Evolutionary conservation across 2,113 vertebrate species (phyloP).

Genomic region (Clarias macrocephalus): DNA sequence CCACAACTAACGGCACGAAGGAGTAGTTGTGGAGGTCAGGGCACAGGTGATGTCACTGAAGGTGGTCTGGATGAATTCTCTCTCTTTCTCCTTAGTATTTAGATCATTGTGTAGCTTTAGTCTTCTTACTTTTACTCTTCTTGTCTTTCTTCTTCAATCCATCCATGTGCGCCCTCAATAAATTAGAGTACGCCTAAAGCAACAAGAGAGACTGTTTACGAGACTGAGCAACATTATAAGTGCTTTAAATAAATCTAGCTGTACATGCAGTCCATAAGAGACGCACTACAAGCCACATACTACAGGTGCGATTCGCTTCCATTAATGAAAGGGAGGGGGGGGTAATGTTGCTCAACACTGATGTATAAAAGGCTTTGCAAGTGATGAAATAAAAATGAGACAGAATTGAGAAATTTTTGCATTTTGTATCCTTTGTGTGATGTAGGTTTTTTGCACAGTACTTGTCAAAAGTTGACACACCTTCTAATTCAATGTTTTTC

Average conservation of each 20-base stretch:
- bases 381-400: background rate
- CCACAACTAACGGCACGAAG: background rate
- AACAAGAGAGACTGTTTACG: background rate
- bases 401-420: background rate
- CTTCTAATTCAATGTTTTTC: no score
- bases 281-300: background rate
- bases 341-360: background rate
- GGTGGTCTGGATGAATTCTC: conserved; percentile 18
- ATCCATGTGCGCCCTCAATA: conserved; percentile 96
- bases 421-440: background rate
- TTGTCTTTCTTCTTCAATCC: conserved; percentile 99
- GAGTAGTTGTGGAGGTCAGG: background rate
- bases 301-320: background rate
- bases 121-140: conserved; percentile 98
- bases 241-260: background rate
- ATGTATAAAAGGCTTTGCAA: background rate
- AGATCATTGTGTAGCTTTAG: conserved; percentile 90
- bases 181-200: conserved; percentile 93
- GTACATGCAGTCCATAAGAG: background rate
- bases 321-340: background rate
- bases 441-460: background rate
- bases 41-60: conserved; percentile 36
- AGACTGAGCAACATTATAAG: background rate
- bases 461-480: no score
- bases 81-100: background rate